phyloP scores from a whole-genome alignment of 2,888 invertebrate species.

The Diarsia dahlii region DNA sequence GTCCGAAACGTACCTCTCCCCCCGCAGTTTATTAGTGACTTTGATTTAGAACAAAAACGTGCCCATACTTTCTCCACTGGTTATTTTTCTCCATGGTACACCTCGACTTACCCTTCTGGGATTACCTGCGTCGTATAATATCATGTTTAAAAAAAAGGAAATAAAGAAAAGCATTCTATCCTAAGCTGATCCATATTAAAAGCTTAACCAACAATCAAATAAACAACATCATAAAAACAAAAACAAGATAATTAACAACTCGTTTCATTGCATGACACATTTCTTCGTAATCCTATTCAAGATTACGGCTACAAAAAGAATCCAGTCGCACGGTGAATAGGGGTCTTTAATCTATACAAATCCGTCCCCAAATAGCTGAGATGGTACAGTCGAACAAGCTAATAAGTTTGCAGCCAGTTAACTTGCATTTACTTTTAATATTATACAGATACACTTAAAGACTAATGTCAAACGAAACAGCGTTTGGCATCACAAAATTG shows the following conservation, averaged over 20 bases:
- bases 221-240: slow-evolving; percentile 36
- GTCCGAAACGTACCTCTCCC: no score
- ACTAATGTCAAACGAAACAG: no score
- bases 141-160: background rate
- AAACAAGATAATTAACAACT: slow-evolving; percentile 58
- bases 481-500: no score
- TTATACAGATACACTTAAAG: no score
- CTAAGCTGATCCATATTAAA: background rate
- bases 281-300: slow-evolving; percentile 53
- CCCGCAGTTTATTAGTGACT: no score
- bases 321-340: slow-evolving; percentile 68
- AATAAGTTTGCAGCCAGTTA: no score
- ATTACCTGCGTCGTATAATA: background rate
- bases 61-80: no score
- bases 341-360: slow-evolving; percentile 79
- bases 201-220: slow-evolving; percentile 13
- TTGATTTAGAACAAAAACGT: no score
- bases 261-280: slow-evolving; percentile 50
- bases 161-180: background rate
- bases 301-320: slow-evolving; percentile 70
- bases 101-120: no score
- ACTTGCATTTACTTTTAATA: no score
- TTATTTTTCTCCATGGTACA: no score
- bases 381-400: slow-evolving; percentile 57
- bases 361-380: slow-evolving; percentile 79